Percentiles rank a stretch among this genome's conserved stretches.
Conservation (phyloP, 1,140 invertebrate genomes). For the Capitella teleta region DNA sequence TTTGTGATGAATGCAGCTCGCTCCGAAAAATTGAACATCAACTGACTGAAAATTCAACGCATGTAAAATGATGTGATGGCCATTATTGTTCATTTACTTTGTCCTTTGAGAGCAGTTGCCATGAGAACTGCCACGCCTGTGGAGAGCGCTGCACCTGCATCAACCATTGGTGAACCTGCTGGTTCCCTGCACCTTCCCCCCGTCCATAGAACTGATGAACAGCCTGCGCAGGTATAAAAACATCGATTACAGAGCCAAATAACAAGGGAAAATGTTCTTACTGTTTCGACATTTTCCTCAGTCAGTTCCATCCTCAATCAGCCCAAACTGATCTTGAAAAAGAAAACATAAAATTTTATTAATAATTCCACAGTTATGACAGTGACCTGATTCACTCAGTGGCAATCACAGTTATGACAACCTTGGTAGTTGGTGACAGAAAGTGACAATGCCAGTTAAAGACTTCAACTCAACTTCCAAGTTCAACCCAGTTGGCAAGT, state of each 20-base stretch:
- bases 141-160: constrained; percentile 65
- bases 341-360: no score
- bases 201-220: constrained; percentile 46
- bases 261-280: constrained; percentile 5
- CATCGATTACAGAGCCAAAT: neutral
- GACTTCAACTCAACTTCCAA: no score
- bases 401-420: no score
- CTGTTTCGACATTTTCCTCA: no score
- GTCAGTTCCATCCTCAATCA: no score
- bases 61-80: constrained; percentile 1
- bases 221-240: constrained; percentile 20
- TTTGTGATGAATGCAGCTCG: constrained; percentile 75
- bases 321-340: no score
- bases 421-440: no score
- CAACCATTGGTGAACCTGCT: constrained; percentile 70
- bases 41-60: constrained; percentile 49
- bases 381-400: no score
- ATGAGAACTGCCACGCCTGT: constrained; percentile 79
- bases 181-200: constrained; percentile 45
- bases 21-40: constrained; percentile 86
- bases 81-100: constrained; percentile 47
- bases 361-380: no score
- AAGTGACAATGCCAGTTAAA: no score
- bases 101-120: constrained; percentile 65
- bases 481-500: no score